These are phyloP conservation scores for Brachylomia viminalis DNA, from an alignment of 2,888 invertebrate genomes.

Conservation along the genomic window DNA sequence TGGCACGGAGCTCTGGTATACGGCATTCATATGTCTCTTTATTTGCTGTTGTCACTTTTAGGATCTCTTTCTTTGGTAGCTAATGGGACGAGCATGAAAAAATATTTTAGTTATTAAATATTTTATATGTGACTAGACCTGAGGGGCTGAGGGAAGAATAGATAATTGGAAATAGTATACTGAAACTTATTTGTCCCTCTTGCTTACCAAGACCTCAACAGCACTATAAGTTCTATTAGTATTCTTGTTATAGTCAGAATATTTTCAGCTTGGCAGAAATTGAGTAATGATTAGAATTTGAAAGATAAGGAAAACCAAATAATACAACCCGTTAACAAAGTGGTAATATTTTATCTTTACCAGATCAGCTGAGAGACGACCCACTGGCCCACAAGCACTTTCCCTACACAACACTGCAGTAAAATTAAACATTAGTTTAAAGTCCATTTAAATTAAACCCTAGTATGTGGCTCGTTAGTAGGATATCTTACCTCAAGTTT, in stretches of 20 bases:
- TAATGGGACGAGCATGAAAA: background rate
- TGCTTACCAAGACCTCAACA: background rate
- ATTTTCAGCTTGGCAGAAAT: background rate
- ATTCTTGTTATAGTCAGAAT: background rate
- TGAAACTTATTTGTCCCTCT: background rate
- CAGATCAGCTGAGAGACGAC: conserved; percentile 6
- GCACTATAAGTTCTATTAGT: background rate
- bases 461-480: background rate
- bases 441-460: background rate
- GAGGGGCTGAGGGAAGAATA: too few species aligned
- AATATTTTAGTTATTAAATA: too few species aligned
- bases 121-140: background rate
- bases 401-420: background rate
- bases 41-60: conserved; percentile 93
- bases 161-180: background rate
- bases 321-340: background rate
- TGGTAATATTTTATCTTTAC: too few species aligned
- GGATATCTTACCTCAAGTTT: conserved; percentile 72
- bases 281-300: background rate
- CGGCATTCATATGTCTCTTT: conserved; percentile 96
- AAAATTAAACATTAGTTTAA: background rate
- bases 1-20: conserved; percentile 92
- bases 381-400: too few species aligned
- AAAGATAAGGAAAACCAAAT: background rate
- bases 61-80: conserved; percentile 86